Evolutionary conservation across 1,140 invertebrate genomes (phyloP).

Genomic region (Pogonognathellus flavescens): DNA sequence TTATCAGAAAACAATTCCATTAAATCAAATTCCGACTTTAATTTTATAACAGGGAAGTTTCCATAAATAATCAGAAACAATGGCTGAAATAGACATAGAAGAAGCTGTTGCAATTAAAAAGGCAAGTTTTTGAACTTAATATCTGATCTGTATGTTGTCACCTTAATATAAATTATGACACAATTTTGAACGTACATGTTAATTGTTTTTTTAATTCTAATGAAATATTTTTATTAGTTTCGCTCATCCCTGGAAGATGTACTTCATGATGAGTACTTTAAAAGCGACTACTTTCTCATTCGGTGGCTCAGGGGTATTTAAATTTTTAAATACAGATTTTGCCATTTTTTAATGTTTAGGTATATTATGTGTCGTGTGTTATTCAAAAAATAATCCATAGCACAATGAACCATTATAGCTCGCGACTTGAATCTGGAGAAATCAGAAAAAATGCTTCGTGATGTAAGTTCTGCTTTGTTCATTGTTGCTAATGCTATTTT

Average conservation of each 20-base stretch:
- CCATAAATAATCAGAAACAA: not conserved
- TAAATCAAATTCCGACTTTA: no score
- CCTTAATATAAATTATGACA: no score
- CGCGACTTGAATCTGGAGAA: constrained; percentile 40
- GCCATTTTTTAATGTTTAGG: no score
- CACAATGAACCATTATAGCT: not conserved
- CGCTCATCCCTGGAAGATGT: constrained; percentile 35
- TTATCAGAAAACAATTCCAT: no score
- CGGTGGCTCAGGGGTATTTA: constrained; percentile 29
- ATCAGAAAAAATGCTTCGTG: constrained; percentile 21
- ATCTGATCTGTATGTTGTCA: no score
- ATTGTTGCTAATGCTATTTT: no score
- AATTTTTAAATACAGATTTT: not conserved
- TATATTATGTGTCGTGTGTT: no score
- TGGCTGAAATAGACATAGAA: constrained; percentile 1
- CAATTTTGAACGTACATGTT: no score
- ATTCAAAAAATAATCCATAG: no score
- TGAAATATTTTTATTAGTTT: constrained; percentile 7
- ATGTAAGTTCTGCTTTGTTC: not conserved
- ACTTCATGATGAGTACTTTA: not conserved
- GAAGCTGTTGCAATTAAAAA: not conserved
- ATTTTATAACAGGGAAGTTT: no score
- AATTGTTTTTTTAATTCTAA: no score
- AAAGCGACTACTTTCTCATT: constrained; percentile 13
- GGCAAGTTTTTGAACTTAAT: no score